Evolutionary conservation across 2,888 invertebrate genomes (phyloP), one percentile per base, ranked within the genome.

Genomic region (Scaptomyza parva): DNA sequence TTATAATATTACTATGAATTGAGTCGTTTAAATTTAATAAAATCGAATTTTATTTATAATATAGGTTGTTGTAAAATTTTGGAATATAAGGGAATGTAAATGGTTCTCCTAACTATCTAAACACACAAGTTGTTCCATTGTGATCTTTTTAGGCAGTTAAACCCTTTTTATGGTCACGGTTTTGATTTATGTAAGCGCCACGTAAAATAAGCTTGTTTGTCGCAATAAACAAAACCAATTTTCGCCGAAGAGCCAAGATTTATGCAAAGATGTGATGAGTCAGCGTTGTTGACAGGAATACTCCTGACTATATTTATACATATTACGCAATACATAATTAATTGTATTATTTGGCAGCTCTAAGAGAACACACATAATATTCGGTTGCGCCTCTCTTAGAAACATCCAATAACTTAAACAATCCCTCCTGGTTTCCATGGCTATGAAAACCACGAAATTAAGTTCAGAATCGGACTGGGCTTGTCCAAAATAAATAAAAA

Each of bases 141-240:
- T 11, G 12, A 30, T 17, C 51, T 73, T 43, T 40, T 37, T 22
- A 3, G 18, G 28, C 30, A n/a, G 55, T 17, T 67, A 75, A 88
- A 60, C 66, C 60, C 74, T 70, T 80, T 84, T 80, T 87, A 88
- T 82, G 88, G 89, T 86, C 89, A 88, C 73, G 89, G 70, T 79
- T 70, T 39, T 64, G 73, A 62, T 39, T 88, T 86, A 67, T 82
- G 86, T 76, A 81, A 88, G 66, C 50, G 64, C 28, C 30, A 44
- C 33, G 75, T 68, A 75, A 68, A 71, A 66, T 52, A 52, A 65
- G 58, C 57, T 68, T 28, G 54, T 61, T 59, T 41, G 40, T 33
- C 26, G 35, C 63, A 75, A 83, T 86, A 75, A 70, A 47, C 66
- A 76, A 79, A 68, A 65, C 63, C 70, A 72, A 83, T 81, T 86